Base-by-base conservation (phyloP, 2,113 vertebrate genomes). In the Pelodiscus sinensis region DNA sequence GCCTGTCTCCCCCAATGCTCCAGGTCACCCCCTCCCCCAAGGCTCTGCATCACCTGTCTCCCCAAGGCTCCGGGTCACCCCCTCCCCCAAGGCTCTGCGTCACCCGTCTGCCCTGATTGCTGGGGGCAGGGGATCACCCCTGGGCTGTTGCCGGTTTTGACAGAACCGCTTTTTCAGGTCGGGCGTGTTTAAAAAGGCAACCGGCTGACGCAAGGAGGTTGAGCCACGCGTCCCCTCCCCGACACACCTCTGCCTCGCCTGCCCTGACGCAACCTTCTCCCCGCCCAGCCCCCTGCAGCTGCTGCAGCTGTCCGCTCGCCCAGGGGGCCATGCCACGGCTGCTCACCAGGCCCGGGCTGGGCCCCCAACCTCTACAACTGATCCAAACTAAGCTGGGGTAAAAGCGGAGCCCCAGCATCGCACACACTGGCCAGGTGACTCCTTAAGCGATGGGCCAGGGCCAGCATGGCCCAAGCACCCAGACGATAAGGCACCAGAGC, bases 151-250 rank as follows among this genome's bases (percentile, higher is more conserved):
- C 82, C 78, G 85, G 65, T 81, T 84, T 92, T 90, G 57, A 68
- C 91, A 86, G 91, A 97, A 97, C 97, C 29, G 96, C 96, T 96
- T 97, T 97, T 97, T 97, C 97, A 95, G 96, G 97, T 96, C 88
- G 27, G 93, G 94, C 93, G 68, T 96, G 96, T 93, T 97, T 96
- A 94, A 95, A 94, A 96, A 96, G 94, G 95, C 95, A 85, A 91
- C 94, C 62, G 80, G 54, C 68, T 97, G 95, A 95, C 93, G 97
- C 94, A 96, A 95, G 85, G 85, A 83, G 89, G 92, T 81, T 89
- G 73, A 94, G 96, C 58, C 58, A 31, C 77, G 35, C 38, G 29
- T 2, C 50, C 57, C 57, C 80, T 19, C 84, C 78, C 58, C 4
- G 6, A 65, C 80, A 79, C 31, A 85, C 60, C 62, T 86, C 38